A percentile compares a stretch with the other conserved stretches of the same genome.
These are phyloP conservation scores for Loxodonta africana DNA, from an alignment of 2,113 vertebrate species.

Conservation along the genomic window DNA sequence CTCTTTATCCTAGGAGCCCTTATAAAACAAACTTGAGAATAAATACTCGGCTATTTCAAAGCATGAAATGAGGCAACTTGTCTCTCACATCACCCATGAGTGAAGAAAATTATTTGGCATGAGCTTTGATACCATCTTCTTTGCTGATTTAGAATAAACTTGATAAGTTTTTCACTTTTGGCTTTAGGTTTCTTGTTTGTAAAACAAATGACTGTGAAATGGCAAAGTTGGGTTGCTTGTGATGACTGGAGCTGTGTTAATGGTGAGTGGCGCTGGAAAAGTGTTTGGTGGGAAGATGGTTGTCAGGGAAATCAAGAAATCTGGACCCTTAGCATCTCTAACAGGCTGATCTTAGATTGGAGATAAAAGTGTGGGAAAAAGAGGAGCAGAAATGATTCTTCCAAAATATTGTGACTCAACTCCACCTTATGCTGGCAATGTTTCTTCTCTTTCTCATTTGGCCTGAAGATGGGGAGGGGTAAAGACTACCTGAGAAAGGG, in stretches of 20 bases:
- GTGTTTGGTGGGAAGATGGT: not conserved
- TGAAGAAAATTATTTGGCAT: conserved; percentile 44
- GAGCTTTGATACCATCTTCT: conserved; percentile 51
- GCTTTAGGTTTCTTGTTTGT: conserved; percentile 54
- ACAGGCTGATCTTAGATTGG: not conserved
- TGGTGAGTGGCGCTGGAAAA: not conserved
- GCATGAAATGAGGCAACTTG: conserved; percentile 45
- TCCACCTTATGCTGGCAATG: not conserved
- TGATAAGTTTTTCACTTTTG: conserved; percentile 49
- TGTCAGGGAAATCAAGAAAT: not conserved
- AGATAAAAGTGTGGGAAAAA: not conserved
- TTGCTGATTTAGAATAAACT: conserved; percentile 48
- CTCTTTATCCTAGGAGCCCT: conserved; percentile 7
- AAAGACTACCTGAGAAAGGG: not conserved
- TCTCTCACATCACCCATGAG: conserved; percentile 51
- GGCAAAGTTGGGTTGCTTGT: not conserved
- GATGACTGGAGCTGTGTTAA: not conserved
- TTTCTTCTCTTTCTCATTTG: conserved; percentile 8
- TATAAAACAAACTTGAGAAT: conserved; percentile 60
- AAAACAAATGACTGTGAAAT: conserved; percentile 68
- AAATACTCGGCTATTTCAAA: conserved; percentile 64
- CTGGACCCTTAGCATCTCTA: not conserved
- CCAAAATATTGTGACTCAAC: not conserved
- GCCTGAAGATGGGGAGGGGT: not conserved
- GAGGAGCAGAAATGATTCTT: not conserved